Conservation (phyloP, 2,888 invertebrate species). For the Alitta virens region DNA sequence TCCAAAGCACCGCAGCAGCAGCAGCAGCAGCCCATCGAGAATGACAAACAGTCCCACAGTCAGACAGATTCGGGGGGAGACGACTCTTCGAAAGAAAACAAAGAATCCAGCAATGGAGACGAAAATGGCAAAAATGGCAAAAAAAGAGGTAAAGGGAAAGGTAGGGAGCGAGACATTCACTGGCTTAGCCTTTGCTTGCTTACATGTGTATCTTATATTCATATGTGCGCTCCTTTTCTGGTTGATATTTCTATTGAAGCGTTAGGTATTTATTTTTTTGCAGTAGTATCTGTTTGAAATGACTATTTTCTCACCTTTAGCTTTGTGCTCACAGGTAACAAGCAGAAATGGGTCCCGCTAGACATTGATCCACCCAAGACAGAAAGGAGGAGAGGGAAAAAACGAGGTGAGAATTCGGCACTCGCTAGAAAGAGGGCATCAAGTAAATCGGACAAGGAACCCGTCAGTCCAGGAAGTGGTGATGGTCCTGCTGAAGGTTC, state of each 20-base stretch:
- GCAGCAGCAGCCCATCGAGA: not conserved
- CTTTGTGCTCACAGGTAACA: slow-evolving; percentile 31
- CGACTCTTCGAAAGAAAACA: slow-evolving; percentile 60
- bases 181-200: no score
- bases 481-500: no score
- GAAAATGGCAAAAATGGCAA: slow-evolving; percentile 11
- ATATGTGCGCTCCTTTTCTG: no score
- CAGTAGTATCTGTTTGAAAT: not conserved
- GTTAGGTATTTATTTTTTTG: no score
- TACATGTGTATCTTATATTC: no score
- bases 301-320: not conserved
- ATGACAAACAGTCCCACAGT: slow-evolving; percentile 7
- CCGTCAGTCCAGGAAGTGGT: no score
- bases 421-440: not conserved
- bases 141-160: slow-evolving; percentile 23
- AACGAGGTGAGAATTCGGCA: slow-evolving; percentile 36
- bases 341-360: slow-evolving; percentile 87
- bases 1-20: not conserved
- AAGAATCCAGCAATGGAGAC: slow-evolving; percentile 32
- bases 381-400: slow-evolving; percentile 23
- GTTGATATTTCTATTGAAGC: no score
- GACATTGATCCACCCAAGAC: slow-evolving; percentile 76
- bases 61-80: slow-evolving; percentile 36
- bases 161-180: no score
- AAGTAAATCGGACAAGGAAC: not conserved